A percentile compares a stretch with the other conserved stretches of the same genome.
Conservation (phyloP, 2,888 invertebrate genomes). For the Himalopsyche tibetana region DNA sequence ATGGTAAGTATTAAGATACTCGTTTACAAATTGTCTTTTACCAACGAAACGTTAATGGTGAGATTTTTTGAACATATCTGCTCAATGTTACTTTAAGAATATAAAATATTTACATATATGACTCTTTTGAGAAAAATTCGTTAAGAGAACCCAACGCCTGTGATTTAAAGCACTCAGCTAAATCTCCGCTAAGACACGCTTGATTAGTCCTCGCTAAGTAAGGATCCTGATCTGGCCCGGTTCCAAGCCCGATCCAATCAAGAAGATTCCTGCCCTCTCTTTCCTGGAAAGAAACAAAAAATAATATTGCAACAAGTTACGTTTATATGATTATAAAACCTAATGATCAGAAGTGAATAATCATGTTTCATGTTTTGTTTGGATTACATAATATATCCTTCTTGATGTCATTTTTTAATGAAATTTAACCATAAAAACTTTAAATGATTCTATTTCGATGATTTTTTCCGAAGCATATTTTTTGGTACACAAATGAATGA, state of each 20-base stretch:
- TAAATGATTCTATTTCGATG: neutral
- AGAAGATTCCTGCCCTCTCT: constrained; percentile 83
- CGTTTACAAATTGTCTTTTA: no score
- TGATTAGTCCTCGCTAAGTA: constrained; percentile 85
- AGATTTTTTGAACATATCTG: no score
- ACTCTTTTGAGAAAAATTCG: constrained; percentile 85
- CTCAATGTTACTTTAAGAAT: no score
- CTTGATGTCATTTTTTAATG: neutral
- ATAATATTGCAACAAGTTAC: no score
- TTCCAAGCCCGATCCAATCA: constrained; percentile 89
- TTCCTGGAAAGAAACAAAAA: constrained; percentile 67
- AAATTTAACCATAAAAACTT: neutral
- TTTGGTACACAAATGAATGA: no score
- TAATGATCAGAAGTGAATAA: neutral
- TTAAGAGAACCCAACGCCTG: constrained; percentile 86
- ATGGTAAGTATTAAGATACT: no score
- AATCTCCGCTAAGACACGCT: constrained; percentile 86
- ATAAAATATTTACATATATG: constrained; percentile 71
- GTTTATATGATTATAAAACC: no score
- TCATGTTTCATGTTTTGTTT: no score
- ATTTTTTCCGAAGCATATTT: neutral
- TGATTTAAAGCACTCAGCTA: constrained; percentile 92
- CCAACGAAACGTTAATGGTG: no score
- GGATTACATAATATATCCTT: no score
- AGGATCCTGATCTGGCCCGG: constrained; percentile 84